Percentiles rank a stretch among this genome's conserved stretches.
Evolutionary conservation across 2,888 invertebrate genomes (phyloP).

Genomic region (Caenorhabditis sulstoni): DNA sequence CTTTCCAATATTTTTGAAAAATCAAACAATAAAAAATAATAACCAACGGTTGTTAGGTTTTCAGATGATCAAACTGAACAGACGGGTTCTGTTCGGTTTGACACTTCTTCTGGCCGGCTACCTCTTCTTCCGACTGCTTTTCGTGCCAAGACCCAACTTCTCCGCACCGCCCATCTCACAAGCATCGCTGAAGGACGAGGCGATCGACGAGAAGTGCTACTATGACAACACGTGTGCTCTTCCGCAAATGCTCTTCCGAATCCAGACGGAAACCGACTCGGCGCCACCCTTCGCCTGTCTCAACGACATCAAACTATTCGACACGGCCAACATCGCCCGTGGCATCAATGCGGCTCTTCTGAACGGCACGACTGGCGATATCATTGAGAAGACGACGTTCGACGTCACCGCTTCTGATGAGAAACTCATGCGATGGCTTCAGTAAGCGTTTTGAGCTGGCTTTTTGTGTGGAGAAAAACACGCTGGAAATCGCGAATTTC

Average conservation of each 20-base stretch:
- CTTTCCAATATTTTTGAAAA: not conserved
- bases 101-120: constrained; percentile 14
- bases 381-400: constrained; percentile 69
- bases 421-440: constrained; percentile 67
- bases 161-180: no score
- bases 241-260: constrained; percentile 65
- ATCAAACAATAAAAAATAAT: not conserved
- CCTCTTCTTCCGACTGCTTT: constrained; percentile 5
- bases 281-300: constrained; percentile 70
- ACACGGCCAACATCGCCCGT: constrained; percentile 45
- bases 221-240: constrained; percentile 61
- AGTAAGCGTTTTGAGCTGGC: constrained; percentile 34
- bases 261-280: constrained; percentile 64
- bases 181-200: no score
- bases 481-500: no score
- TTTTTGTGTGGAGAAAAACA: no score
- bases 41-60: constrained; percentile 2
- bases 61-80: constrained; percentile 42
- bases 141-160: not conserved
- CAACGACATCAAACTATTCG: constrained; percentile 68
- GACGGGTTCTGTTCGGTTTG: constrained; percentile 36
- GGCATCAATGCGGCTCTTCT: constrained; percentile 83
- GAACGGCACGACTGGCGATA: constrained; percentile 81
- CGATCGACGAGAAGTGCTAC: constrained; percentile 51
- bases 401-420: constrained; percentile 70